Evolutionary conservation across 1,140 invertebrate genomes (phyloP), one percentile per base, ranked within the genome.

Genomic region (Fopius arisanus): DNA sequence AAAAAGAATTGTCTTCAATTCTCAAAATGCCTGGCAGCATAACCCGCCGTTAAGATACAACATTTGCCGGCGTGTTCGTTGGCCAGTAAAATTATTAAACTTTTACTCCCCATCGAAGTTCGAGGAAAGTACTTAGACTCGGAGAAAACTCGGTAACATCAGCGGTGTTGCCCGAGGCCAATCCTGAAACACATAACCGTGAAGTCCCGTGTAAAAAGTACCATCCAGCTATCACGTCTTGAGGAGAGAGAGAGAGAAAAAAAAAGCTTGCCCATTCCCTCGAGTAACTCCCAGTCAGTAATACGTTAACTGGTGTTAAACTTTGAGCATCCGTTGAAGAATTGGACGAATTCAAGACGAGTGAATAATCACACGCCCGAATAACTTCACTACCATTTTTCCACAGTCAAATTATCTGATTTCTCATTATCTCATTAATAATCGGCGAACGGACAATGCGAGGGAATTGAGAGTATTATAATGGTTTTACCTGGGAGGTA

Each of bases 71-170:
- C 29, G 41, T 68, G 2, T 14, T 21, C 48, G 29, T 16, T 14
- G 14, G 21, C 21, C 63, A 41, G n/a, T 9, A 29, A 68, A 68
- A 68, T 68, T 28, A 68, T 68, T 68, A 68, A 68, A 68, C 40
- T 68, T 68, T 68, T 51, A 51, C 41, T 23, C n/a, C n/a, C 14
- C 41, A 28, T 68, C n/a, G 43, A 68, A 68, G 16, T 68, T 68
- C 12, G 37, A 12, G 12, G 41, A 26, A 68, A 68, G 41, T 68
- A 68, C 67, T 68, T 68, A n/a, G 26, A 65, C 29, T 40, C 28
- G 43, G 51, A 68, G 14, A 9, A 43, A 68, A 68, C 67, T 29
- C 28, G 51, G 67, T 26, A 28, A 68, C 48, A 48, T 65, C 51
- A 21, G 5, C 19, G n/a, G 43, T 51, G 5, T 51, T 51, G 43